These are phyloP conservation scores for Caenorhabditis sinica DNA, from an alignment of 2,888 invertebrate genomes.

Conservation along the genomic window DNA sequence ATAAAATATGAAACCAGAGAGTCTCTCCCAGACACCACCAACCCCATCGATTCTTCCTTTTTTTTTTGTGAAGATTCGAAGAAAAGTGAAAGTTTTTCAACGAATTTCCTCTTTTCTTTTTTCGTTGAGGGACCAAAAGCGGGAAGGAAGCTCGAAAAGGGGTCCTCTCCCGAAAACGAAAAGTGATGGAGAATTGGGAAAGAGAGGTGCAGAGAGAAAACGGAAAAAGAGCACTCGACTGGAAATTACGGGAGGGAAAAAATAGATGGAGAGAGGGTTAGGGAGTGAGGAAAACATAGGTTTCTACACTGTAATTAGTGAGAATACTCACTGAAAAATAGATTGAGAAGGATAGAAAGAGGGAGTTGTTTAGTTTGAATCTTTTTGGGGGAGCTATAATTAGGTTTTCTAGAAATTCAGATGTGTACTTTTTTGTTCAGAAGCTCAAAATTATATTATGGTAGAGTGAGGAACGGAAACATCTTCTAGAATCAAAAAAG, in stretches of 20 bases:
- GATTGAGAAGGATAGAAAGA: neutral
- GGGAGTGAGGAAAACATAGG: constrained; percentile 8
- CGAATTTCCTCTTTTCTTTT: constrained; percentile 35
- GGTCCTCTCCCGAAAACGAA: neutral
- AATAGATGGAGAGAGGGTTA: constrained; percentile 7
- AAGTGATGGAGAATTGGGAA: no score
- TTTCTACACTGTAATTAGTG: constrained; percentile 23
- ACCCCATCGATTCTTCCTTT: constrained; percentile 36
- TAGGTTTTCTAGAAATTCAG: no score
- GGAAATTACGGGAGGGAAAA: constrained; percentile 47
- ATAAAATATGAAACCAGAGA: constrained; percentile 65
- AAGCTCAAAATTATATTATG: no score
- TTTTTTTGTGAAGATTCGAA: neutral
- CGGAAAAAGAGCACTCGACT: constrained; percentile 43
- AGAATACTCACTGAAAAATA: constrained; percentile 15
- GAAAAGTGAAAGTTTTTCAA: constrained; percentile 53
- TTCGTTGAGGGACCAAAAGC: constrained; percentile 22
- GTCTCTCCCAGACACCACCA: constrained; percentile 29
- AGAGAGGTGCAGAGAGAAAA: constrained; percentile 2
- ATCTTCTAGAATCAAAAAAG: no score
- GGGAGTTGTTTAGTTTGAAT: neutral
- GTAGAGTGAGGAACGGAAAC: no score
- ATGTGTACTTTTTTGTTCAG: no score
- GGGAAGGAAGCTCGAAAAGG: constrained; percentile 4
- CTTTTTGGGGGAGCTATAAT: neutral